Evolutionary conservation across 1,140 invertebrate genomes (phyloP).

Genomic region (Zaprionus camerounensis): DNA sequence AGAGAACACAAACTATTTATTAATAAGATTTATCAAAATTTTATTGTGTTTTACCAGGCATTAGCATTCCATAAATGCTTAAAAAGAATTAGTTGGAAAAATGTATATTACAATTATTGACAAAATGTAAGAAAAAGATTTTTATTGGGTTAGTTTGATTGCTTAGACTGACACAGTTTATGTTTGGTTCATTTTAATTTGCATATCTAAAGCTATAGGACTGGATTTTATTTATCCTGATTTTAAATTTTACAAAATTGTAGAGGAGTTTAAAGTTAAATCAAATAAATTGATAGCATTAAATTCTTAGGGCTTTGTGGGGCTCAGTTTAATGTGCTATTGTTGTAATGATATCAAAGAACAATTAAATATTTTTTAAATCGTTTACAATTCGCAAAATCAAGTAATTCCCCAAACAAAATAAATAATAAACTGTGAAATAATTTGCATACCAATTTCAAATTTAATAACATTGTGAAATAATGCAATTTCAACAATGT

Average conservation of each 20-base stretch:
- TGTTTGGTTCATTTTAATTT: background rate
- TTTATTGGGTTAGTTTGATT: background rate
- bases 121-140: constrained; percentile 4
- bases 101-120: constrained; percentile 20
- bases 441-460: background rate
- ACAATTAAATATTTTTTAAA: background rate
- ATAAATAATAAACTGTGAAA: background rate
- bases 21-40: background rate
- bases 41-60: constrained; percentile 3
- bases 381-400: background rate
- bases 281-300: background rate
- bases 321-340: background rate
- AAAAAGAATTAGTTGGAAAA: constrained; percentile 10
- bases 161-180: background rate
- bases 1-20: constrained; percentile 11
- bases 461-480: background rate
- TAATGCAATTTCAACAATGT: background rate
- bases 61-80: constrained; percentile 23
- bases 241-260: background rate
- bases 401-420: background rate
- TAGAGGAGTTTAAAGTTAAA: background rate
- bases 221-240: background rate
- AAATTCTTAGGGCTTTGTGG: background rate
- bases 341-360: background rate
- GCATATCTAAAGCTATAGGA: background rate